A percentile compares a stretch with the other conserved stretches of the same genome.
These are phyloP conservation scores for Alectoris magna DNA, from an alignment of 2,797 vertebrate species.

Conservation along the genomic window DNA sequence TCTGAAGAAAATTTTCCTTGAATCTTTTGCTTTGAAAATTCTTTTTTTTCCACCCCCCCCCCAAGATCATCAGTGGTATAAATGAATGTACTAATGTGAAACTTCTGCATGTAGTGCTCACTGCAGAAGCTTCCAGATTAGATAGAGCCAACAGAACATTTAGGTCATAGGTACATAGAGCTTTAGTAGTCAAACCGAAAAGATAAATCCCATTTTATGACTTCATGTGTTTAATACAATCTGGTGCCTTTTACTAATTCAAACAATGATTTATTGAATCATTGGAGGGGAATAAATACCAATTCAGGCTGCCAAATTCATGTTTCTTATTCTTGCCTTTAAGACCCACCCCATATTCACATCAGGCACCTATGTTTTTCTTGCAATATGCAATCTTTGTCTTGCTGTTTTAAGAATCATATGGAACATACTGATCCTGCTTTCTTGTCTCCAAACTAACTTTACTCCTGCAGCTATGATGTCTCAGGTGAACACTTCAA, in stretches of 20 bases:
- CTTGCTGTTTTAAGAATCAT: background rate
- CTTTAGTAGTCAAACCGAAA: background rate
- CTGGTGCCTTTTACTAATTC: background rate
- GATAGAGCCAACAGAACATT: background rate
- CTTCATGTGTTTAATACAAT: background rate
- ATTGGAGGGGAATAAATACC: background rate
- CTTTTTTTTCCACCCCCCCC: background rate
- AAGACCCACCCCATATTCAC: background rate
- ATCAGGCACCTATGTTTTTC: background rate
- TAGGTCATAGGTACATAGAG: background rate
- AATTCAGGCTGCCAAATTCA: background rate
- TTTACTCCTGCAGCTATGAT: background rate
- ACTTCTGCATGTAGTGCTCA: background rate
- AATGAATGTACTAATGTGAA: background rate
- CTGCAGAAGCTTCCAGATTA: background rate
- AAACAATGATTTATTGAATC: background rate
- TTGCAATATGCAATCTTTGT: background rate
- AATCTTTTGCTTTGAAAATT: background rate
- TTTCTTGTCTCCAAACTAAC: background rate
- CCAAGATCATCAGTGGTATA: background rate
- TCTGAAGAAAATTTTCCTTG: background rate
- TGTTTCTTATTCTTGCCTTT: background rate
- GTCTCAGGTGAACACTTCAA: background rate
- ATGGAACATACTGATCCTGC: background rate
- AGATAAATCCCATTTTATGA: background rate